Conservation (phyloP, 2,888 invertebrate genomes). For the Standfussiana lucernea region DNA sequence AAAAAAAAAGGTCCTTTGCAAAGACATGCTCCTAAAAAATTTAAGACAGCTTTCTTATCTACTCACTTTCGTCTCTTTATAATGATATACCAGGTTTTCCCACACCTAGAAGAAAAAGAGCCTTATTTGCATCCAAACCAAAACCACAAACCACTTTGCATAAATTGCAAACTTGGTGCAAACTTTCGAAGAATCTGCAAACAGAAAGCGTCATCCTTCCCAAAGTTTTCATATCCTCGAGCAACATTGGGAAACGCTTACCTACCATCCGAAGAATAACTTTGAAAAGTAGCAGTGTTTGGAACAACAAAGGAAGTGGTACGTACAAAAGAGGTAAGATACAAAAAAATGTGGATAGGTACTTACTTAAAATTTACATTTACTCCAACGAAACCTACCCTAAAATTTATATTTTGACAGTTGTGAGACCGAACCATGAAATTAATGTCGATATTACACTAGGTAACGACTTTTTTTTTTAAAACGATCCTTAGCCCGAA, state of each 20-base stretch:
- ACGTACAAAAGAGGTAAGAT: neutral
- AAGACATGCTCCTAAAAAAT: neutral
- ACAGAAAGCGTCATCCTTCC: neutral
- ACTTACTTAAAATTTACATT: neutral
- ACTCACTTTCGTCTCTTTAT: neutral
- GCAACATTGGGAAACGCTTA: neutral
- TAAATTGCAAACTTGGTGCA: neutral
- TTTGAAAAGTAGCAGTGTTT: slow-evolving; percentile 3
- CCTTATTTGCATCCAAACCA: neutral
- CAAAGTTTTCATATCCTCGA: neutral
- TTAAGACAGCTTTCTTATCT: neutral
- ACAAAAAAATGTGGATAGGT: neutral
- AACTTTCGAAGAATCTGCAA: slow-evolving; percentile 13
- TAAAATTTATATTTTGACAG: neutral
- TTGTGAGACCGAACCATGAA: neutral
- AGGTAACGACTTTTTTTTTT: too few relatives aligned
- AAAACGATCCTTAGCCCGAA: neutral
- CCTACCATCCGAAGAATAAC: neutral
- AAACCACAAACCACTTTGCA: neutral
- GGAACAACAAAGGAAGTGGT: neutral
- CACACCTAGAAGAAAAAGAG: neutral
- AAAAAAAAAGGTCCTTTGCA: neutral
- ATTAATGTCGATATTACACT: neutral
- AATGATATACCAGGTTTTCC: neutral
- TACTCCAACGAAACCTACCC: neutral